Evolutionary conservation across 2,113 vertebrate species (phyloP).

Genomic region (Callipepla squamata): DNA sequence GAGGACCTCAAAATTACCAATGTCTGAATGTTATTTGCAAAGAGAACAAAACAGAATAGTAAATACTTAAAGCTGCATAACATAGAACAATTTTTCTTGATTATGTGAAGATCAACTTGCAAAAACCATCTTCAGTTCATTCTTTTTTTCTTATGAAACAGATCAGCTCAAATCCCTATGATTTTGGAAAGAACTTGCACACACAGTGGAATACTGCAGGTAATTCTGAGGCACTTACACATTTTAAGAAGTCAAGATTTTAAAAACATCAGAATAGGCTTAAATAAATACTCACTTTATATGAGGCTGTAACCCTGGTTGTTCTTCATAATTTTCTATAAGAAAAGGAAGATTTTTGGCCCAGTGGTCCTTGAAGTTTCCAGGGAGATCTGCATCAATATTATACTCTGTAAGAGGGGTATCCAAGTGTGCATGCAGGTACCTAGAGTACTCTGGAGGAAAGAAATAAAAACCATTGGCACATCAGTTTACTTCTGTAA

Average conservation of each 20-base stretch:
- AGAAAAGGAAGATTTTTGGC: slow-evolving; percentile 96
- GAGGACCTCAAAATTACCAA: background rate
- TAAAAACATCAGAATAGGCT: background rate
- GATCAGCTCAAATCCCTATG: background rate
- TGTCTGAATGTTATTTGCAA: background rate
- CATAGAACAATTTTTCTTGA: background rate
- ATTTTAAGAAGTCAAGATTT: background rate
- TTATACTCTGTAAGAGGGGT: slow-evolving; percentile 92
- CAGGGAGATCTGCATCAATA: slow-evolving; percentile 90
- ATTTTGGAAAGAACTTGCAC: background rate
- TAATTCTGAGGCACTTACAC: background rate
- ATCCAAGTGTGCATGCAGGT: slow-evolving; percentile 95
- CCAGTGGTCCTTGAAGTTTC: slow-evolving; percentile 98
- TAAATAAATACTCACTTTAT: slow-evolving; percentile 85
- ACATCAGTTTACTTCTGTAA: background rate
- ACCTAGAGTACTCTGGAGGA: slow-evolving; percentile 93
- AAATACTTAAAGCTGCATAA: background rate
- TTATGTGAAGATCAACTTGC: background rate
- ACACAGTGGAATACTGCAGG: no score
- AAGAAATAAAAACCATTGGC: background rate
- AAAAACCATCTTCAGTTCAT: background rate
- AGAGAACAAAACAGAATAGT: background rate
- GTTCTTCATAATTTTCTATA: slow-evolving; percentile 97
- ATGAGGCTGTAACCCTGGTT: slow-evolving; percentile 95
- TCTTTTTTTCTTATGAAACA: background rate